These are phyloP conservation scores for Pelodiscus sinensis DNA, from an alignment of 2,113 vertebrate genomes.

Conservation along the genomic window DNA sequence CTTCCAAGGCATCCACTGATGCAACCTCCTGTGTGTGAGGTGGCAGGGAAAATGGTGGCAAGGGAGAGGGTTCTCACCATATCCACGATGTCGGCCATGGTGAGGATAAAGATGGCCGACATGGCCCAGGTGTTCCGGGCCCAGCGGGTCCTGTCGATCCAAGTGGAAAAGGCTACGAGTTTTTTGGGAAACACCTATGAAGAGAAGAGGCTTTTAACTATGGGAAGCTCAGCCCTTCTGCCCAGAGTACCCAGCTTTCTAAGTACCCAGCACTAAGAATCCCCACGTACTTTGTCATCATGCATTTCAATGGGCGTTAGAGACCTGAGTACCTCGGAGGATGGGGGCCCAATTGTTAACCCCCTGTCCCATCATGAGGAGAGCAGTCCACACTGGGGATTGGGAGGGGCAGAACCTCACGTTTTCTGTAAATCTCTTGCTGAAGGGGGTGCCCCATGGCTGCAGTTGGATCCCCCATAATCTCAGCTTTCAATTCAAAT, in stretches of 20 bases:
- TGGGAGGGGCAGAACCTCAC: neutral
- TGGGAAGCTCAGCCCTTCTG: neutral
- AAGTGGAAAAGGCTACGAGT: conserved; percentile 92
- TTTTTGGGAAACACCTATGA: conserved; percentile 87
- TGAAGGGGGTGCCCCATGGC: neutral
- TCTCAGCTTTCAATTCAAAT: neutral
- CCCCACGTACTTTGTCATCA: neutral
- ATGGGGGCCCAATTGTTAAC: neutral
- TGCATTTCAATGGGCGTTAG: neutral
- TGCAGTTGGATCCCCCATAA: neutral
- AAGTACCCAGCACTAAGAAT: neutral
- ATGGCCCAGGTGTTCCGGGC: conserved; percentile 96
- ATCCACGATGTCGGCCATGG: conserved; percentile 90
- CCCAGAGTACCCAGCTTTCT: neutral
- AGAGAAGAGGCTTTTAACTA: neutral
- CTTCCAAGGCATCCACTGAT: neutral
- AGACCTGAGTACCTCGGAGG: neutral
- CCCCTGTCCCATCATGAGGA: neutral
- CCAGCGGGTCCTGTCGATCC: conserved; percentile 96
- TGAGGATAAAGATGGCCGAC: conserved; percentile 92
- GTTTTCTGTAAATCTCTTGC: neutral
- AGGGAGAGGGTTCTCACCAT: conserved; percentile 83
- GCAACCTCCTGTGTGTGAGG: neutral
- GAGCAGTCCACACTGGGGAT: neutral
- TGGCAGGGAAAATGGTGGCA: neutral